Evolutionary conservation across 2,888 invertebrate genomes (phyloP), one percentile per base, ranked within the genome.

Genomic region (Physocephala rufipes): DNA sequence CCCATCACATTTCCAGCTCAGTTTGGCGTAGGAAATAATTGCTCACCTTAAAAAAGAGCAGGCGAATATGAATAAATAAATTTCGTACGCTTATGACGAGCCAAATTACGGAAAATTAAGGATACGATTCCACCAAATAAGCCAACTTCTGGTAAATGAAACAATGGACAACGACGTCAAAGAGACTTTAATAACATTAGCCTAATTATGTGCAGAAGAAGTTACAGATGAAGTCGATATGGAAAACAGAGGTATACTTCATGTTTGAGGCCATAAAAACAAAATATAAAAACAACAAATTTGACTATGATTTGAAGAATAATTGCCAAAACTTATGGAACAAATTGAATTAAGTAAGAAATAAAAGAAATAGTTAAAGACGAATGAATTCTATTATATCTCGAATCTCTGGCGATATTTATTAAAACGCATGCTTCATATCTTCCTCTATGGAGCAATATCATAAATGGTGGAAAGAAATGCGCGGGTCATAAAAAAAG

Each of bases 391-490:
- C n/a, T n/a, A n/a, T n/a, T n/a, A n/a, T n/a, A n/a, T n/a, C n/a
- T n/a, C n/a, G n/a, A n/a, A n/a, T n/a, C n/a, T n/a, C 16, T 47
- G 16, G n/a, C n/a, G n/a, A n/a, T n/a, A n/a, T n/a, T n/a, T n/a
- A n/a, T n/a, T n/a, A 53, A 53, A n/a, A 53, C n/a, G n/a, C 21
- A 13, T n/a, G n/a, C 21, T n/a, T n/a, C 9, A 53, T 13, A 53
- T 13, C 5, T 13, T 9, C 59, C 59, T 26, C 59, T 59, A 26
- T 59, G 36, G 59, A 26, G 26, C 15, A 59, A 26, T 26, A n/a
- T n/a, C n/a, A 59, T 59, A 26, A 21, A 59, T 24, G 59, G 28
- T 26, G 59, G 59, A 7, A 59, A 59, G 26, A 12, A 21, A 21
- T 59, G 28, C 26, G 21, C 24, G n/a, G 5, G 15, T 9, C n/a